phyloP scores from a whole-genome alignment of 2,888 invertebrate genomes.

The Agrypnus murinus region DNA sequence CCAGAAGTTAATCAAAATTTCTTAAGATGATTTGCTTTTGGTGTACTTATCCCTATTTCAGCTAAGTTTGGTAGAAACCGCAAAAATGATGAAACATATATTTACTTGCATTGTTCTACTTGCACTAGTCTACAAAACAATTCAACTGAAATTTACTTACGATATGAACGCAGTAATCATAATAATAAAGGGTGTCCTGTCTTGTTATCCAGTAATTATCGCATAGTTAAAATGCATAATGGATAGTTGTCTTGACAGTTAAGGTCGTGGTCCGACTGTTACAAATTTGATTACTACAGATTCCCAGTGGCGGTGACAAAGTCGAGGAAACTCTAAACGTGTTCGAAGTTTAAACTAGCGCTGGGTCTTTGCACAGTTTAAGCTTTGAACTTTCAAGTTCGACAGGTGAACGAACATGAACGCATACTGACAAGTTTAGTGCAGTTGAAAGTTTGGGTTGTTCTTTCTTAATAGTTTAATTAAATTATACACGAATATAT shows the following conservation, averaged over 20 bases:
- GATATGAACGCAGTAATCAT: too few relatives aligned
- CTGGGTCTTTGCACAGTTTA: slow-evolving; percentile 28
- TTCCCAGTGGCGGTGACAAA: slow-evolving; percentile 46
- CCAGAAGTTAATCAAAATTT: not conserved
- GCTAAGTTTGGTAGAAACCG: too few relatives aligned
- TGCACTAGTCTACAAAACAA: too few relatives aligned
- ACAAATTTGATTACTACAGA: slow-evolving; percentile 47
- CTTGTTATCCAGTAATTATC: slow-evolving; percentile 29
- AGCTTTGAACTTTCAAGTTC: slow-evolving; percentile 35
- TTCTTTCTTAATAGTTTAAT: not conserved
- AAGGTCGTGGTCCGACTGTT: slow-evolving; percentile 35
- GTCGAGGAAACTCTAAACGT: slow-evolving; percentile 44
- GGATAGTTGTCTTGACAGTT: slow-evolving; percentile 40
- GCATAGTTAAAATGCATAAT: slow-evolving; percentile 43
- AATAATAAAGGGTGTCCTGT: not conserved
- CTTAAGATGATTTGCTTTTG: too few relatives aligned
- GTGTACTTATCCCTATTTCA: too few relatives aligned
- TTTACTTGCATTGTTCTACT: too few relatives aligned
- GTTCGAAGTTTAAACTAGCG: slow-evolving; percentile 47
- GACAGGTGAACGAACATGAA: slow-evolving; percentile 15
- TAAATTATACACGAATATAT: too few relatives aligned
- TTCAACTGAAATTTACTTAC: too few relatives aligned
- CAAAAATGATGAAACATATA: too few relatives aligned
- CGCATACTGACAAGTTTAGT: not conserved
- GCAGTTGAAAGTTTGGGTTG: not conserved